These are phyloP conservation scores for Pogoniulus pusillus DNA, from an alignment of 2,797 vertebrate species.

Conservation along the genomic window DNA sequence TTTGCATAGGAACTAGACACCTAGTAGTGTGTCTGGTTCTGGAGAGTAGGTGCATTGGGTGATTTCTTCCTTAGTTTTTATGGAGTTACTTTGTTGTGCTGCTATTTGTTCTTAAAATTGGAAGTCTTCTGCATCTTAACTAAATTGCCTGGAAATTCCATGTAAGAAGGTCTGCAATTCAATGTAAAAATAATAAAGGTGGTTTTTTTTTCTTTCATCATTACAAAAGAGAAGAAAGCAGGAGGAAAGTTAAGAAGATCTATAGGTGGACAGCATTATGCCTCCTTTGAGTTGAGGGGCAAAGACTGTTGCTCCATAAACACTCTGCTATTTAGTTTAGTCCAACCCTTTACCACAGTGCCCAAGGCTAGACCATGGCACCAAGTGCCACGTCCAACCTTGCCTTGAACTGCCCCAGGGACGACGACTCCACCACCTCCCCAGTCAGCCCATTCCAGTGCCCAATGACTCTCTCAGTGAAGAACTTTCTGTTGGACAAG, in stretches of 20 bases:
- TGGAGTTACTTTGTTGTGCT: not conserved
- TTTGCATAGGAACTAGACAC: not conserved
- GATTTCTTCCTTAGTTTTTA: not conserved
- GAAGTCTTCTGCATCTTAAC: not conserved
- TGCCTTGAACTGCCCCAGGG: no score
- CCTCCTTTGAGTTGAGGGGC: slow-evolving; percentile 12
- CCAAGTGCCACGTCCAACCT: no score
- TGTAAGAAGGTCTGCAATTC: not conserved
- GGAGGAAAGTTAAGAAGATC: slow-evolving; percentile 16
- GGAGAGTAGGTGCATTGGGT: not conserved
- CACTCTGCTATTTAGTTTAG: not conserved
- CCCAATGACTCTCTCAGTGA: no score
- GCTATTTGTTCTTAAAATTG: not conserved
- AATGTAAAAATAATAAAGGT: not conserved
- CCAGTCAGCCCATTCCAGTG: no score
- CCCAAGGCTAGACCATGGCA: no score
- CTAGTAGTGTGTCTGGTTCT: no score
- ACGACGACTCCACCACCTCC: no score
- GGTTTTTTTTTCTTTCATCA: not conserved
- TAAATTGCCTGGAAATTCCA: not conserved
- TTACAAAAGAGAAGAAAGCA: slow-evolving; percentile 12
- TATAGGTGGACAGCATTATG: slow-evolving; percentile 52
- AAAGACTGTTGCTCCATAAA: slow-evolving; percentile 28
- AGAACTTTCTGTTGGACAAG: not conserved
- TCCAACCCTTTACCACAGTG: no score